Base-by-base conservation (phyloP, 2,113 vertebrate genomes). In the Lutjanus erythropterus region DNA sequence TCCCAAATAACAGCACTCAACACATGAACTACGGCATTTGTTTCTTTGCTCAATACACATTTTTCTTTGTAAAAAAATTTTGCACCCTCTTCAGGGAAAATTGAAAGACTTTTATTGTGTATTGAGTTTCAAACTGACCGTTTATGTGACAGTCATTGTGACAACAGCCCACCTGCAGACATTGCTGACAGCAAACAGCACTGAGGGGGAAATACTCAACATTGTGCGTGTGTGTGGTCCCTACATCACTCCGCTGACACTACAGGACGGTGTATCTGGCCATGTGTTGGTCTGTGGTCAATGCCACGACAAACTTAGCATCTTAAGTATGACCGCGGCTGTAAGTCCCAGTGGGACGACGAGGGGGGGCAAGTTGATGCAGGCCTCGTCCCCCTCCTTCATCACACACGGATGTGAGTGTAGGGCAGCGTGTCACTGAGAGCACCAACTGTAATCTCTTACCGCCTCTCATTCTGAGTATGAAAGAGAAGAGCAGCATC, bases 301-400 rank as follows among this genome's bases (percentile, higher is more conserved):
- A 72, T 84, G 76, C 74, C 78, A 82, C 86, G 84, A 92, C 88
- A 78, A 87, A 88, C 90, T 80, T 59, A 71, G 92, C 89, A 93
- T 94, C 86, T 92, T 91, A 93, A 92, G 85, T 89, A 85, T 89
- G 89, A 91, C 91, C 88, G 86, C 87, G 86, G 76, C 83, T 72
- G 71, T 41, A 66, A 82, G 86, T 92, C 89, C 85, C 90, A 44
- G 79, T 83, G 91, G 89, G 84, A 66, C 44, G 59, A 59, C 19
- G 21, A n/a, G 33, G n/a, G 46, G 65, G 2, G 1, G 42, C 1
- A 46, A 50, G 15, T 52, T 87, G 62, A 76, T 5, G 3, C 68
- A 31, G 62, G 66, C 69, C 79, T 82, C 64, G n/a, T 78, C 75
- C 80, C 71, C 80, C 76, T 79, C 62, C 80, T 74, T 83, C 82